Percentiles rank a stretch among this genome's conserved stretches.
These are phyloP conservation scores for Arvicanthis niloticus DNA, from an alignment of 2,113 vertebrate genomes.

Conservation along the genomic window DNA sequence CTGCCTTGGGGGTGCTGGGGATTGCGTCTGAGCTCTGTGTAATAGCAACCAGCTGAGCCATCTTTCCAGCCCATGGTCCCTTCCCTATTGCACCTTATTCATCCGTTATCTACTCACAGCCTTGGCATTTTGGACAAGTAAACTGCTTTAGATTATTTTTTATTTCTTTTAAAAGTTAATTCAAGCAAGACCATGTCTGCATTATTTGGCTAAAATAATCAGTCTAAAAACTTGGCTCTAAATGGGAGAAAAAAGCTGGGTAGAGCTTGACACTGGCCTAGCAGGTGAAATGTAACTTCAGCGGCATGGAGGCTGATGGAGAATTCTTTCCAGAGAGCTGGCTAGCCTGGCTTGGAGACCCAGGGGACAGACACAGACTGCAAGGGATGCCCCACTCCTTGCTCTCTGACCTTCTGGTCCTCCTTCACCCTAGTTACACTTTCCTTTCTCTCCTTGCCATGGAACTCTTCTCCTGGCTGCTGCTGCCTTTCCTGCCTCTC, in stretches of 20 bases:
- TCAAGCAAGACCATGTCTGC: neutral
- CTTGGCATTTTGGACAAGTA: neutral
- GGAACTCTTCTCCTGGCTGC: neutral
- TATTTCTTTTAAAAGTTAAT: neutral
- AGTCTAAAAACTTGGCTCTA: neutral
- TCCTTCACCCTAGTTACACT: neutral
- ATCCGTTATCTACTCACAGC: no score
- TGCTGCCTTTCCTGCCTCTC: neutral
- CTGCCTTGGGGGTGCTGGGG: neutral
- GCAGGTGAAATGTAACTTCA: neutral
- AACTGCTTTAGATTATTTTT: neutral
- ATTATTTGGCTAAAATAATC: constrained; percentile 40
- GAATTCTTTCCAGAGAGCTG: neutral
- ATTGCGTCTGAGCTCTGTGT: neutral
- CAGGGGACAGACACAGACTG: neutral
- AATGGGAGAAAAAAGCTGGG: neutral
- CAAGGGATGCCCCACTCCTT: fast-evolving
- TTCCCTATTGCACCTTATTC: neutral
- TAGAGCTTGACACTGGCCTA: neutral
- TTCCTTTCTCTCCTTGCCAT: no score
- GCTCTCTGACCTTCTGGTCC: neutral
- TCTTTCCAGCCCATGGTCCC: neutral
- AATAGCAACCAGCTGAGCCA: neutral
- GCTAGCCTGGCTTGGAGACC: neutral
- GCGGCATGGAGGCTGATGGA: neutral